These are phyloP conservation scores for Saguinus oedipus DNA, from an alignment of 2,797 vertebrate genomes.

Conservation along the genomic window DNA sequence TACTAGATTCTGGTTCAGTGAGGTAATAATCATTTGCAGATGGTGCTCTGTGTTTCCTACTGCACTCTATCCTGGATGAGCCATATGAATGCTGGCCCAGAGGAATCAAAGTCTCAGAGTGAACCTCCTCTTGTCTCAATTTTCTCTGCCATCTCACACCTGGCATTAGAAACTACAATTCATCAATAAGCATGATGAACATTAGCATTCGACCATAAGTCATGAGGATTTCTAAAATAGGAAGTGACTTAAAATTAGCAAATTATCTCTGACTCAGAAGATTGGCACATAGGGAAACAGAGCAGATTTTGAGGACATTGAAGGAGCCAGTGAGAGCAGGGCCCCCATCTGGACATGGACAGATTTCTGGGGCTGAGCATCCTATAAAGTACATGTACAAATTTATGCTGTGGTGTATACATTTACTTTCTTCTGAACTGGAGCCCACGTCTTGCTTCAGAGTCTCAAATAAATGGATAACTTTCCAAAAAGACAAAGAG, in stretches of 20 bases:
- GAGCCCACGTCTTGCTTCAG: neutral
- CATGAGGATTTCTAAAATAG: constrained; percentile 65
- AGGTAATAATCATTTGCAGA: neutral
- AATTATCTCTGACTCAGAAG: constrained; percentile 65
- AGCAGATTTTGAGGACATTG: neutral
- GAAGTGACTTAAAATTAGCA: constrained; percentile 61
- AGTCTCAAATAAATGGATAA: constrained; percentile 18
- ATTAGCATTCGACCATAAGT: constrained; percentile 70
- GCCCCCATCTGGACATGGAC: neutral
- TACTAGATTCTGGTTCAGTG: neutral
- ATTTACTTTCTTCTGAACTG: neutral
- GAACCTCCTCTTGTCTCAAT: neutral
- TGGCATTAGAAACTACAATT: neutral
- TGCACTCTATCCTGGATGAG: neutral
- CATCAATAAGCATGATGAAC: constrained; percentile 41
- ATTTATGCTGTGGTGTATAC: neutral
- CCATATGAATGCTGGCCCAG: neutral
- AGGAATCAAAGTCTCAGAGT: neutral
- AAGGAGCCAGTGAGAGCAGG: neutral
- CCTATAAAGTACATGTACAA: neutral
- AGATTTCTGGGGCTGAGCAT: neutral
- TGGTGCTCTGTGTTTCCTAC: too few relatives aligned
- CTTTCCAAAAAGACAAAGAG: neutral
- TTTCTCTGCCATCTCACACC: neutral
- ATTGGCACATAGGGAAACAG: neutral